Conservation (phyloP, 2,113 vertebrate species). For the Amia ocellicauda region DNA sequence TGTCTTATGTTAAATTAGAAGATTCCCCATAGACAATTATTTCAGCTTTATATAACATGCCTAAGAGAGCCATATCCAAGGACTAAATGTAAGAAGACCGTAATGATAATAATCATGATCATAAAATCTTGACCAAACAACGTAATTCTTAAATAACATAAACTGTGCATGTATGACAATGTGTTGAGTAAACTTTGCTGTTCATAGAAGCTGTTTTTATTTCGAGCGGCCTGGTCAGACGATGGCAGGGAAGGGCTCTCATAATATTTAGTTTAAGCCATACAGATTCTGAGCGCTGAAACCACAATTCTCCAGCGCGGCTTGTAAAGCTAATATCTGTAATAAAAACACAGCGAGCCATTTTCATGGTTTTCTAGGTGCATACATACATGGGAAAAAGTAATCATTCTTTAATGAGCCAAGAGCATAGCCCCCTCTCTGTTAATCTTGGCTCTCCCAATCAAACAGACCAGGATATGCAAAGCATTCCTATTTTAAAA, state of each 20-base stretch:
- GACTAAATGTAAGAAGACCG: too few relatives aligned
- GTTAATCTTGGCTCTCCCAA: slow-evolving; percentile 35
- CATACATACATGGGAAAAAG: slow-evolving; percentile 39
- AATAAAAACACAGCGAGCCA: slow-evolving; percentile 30
- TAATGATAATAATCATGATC: too few relatives aligned
- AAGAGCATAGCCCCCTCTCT: slow-evolving; percentile 26
- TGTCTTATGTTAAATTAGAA: too few relatives aligned
- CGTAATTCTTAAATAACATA: neutral
- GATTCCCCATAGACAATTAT: too few relatives aligned
- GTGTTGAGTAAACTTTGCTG: neutral
- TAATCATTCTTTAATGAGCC: slow-evolving; percentile 34
- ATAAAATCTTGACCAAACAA: neutral
- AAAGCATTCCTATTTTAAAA: slow-evolving; percentile 10
- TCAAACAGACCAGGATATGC: slow-evolving; percentile 1
- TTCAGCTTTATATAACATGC: too few relatives aligned
- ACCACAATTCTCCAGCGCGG: slow-evolving; percentile 27
- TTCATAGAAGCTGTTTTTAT: slow-evolving; percentile 16
- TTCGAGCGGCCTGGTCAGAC: slow-evolving; percentile 16
- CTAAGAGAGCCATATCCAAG: too few relatives aligned
- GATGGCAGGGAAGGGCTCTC: slow-evolving; percentile 15
- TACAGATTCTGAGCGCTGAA: slow-evolving; percentile 18
- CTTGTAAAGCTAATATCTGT: slow-evolving; percentile 39
- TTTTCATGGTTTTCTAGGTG: slow-evolving; percentile 23
- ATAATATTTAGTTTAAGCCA: slow-evolving; percentile 21
- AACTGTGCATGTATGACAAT: neutral